Conservation (phyloP, 2,113 vertebrate genomes). For the Numida meleagris region DNA sequence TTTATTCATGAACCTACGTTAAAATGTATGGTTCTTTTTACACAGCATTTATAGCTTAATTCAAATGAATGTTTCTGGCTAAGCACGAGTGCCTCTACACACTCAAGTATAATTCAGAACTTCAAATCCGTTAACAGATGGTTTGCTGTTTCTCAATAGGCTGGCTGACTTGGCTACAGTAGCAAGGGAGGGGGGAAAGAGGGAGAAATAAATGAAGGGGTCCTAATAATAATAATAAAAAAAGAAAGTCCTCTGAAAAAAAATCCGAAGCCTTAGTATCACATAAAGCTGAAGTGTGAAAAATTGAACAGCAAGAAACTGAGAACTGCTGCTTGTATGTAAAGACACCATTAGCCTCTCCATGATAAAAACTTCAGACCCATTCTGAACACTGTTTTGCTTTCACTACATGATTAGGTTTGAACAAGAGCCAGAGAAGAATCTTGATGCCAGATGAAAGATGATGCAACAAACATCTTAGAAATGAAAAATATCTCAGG, state of each 20-base stretch:
- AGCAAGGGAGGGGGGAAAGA: conserved; percentile 45
- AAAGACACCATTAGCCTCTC: conserved; percentile 14
- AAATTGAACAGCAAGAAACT: conserved; percentile 50
- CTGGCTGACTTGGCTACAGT: conserved; percentile 83
- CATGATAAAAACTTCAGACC: conserved; percentile 50
- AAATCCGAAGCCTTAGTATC: conserved; percentile 2
- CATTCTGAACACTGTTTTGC: conserved; percentile 12
- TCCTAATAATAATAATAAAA: conserved; percentile 52
- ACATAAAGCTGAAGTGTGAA: conserved; percentile 71
- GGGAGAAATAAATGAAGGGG: conserved; percentile 41
- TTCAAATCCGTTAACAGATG: conserved; percentile 94
- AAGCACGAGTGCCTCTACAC: conserved; percentile 91
- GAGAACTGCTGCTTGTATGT: background rate
- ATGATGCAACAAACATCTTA: conserved; percentile 23
- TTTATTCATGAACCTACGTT: conserved; percentile 84
- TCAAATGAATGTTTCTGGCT: conserved; percentile 91
- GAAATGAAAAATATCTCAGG: conserved; percentile 43
- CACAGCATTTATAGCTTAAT: conserved; percentile 83
- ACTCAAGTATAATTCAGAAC: conserved; percentile 92
- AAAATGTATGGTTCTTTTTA: conserved; percentile 83
- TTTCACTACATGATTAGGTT: conserved; percentile 45
- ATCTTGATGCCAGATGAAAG: conserved; percentile 32
- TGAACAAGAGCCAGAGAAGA: conserved; percentile 57
- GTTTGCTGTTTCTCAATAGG: conserved; percentile 94
- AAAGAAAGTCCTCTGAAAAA: background rate